Evolutionary conservation across 2,888 invertebrate genomes (phyloP).

Genomic region (Psylliodes chrysocephalus): DNA sequence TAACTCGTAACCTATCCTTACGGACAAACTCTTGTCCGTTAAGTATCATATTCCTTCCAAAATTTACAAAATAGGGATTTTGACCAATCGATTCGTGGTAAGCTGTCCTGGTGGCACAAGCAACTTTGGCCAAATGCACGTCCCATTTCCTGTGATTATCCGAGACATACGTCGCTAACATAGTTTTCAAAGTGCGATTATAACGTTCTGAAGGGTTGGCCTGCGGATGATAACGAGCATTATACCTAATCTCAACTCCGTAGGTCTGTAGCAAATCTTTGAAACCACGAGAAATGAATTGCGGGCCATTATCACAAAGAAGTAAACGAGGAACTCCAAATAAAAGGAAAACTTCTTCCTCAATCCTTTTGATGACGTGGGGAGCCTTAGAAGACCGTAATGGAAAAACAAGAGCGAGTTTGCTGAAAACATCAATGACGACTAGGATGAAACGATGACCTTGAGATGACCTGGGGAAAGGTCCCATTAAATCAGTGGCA

Average conservation of each 20-base stretch:
- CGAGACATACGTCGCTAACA: conserved; percentile 4
- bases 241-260: conserved; percentile 26
- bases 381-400: conserved; percentile 27
- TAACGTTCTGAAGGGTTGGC: conserved; percentile 37
- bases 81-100: no score
- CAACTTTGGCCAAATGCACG: conserved; percentile 11
- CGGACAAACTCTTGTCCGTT: no score
- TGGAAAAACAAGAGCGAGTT: conserved; percentile 29
- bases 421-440: conserved; percentile 33
- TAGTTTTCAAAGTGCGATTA: conserved; percentile 37
- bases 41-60: no score
- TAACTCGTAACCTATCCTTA: no score
- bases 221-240: conserved; percentile 35
- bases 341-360: conserved; percentile 39
- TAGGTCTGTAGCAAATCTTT: conserved; percentile 22
- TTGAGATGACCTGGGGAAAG: conserved; percentile 40
- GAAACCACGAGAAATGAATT: conserved; percentile 35
- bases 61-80: no score
- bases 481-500: no score
- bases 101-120: conserved; percentile 6
- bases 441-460: conserved; percentile 29
- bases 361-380: conserved; percentile 27
- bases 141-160: background rate
- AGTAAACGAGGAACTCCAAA: conserved; percentile 39
- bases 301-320: conserved; percentile 42